Evolutionary conservation across 2,113 vertebrate genomes (phyloP).

Genomic region (Lamprotornis superbus): DNA sequence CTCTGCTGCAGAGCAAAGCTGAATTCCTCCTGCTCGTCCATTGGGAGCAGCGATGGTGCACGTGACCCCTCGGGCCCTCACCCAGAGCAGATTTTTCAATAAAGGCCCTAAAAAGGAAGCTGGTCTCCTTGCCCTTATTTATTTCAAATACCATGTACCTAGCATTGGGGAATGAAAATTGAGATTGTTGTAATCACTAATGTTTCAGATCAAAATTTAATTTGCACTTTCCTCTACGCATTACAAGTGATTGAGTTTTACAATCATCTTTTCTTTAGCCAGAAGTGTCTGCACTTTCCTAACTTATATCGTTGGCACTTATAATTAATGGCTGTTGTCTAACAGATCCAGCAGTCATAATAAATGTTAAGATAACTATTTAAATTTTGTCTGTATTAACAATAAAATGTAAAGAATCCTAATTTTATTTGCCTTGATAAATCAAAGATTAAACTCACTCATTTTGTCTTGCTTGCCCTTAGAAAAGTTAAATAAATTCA

Average conservation of each 20-base stretch:
- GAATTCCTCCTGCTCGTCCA: too few relatives aligned
- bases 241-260: neutral
- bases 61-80: too few relatives aligned
- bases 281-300: neutral
- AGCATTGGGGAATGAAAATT: neutral
- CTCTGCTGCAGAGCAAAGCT: too few relatives aligned
- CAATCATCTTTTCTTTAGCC: neutral
- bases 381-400: neutral
- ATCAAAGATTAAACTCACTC: neutral
- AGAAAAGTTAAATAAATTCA: neutral
- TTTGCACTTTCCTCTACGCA: neutral
- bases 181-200: neutral
- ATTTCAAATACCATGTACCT: neutral
- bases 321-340: slow-evolving; percentile 29
- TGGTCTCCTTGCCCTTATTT: too few relatives aligned
- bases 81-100: too few relatives aligned
- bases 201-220: slow-evolving; percentile 20
- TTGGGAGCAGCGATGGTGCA: too few relatives aligned
- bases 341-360: neutral
- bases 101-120: too few relatives aligned
- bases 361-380: neutral
- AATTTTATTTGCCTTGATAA: neutral
- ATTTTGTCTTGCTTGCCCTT: slow-evolving; percentile 4
- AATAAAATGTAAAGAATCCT: neutral
- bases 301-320: neutral